Evolutionary conservation across 2,888 invertebrate genomes (phyloP), one percentile per base, ranked within the genome.

Genomic region (Buathra laborator): DNA sequence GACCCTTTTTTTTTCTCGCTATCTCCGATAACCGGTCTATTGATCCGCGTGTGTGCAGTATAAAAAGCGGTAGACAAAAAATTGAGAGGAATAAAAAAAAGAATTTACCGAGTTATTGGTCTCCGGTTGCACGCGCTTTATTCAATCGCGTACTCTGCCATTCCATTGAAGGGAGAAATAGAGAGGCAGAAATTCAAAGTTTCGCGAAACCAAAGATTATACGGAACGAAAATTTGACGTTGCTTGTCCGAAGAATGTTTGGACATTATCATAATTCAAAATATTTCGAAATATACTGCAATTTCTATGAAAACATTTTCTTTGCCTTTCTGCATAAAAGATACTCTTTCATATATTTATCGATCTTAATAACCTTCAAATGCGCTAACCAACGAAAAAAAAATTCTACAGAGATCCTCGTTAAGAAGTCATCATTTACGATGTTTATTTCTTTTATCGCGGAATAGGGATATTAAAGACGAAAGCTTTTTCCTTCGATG

Each of bases 71-170:
- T 62, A 72, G 76, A 67, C 76, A 56, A 71, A 67, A n/a, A 66
- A 53, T 56, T 24, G 19, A 62, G 32, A 59, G 1, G 19, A 46
- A 66, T 43, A 48, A 62, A 64, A 76, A 80, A 71, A 67, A 14
- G 70, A 53, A 56, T 32, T 59, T 71, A 56, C 3, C 24, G 44
- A 66, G 70, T 80, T 66, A 80, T 76, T 48, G 56, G 75, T 62
- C 51, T 59, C 46, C 37, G 19, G 46, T 76, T 72, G 64, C 24
- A 44, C 59, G 46, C 67, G 59, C 59, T 80, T 71, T 62, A 75
- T 83, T 64, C 56, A 80, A 72, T 84, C 71, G 71, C 71, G 76
- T 48, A 43, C 72, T 80, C 75, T 68, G 74, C 59, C 29, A 70
- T 59, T 70, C 7, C 51, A 51, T 51, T n/a, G 51, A 16, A 51